These are phyloP conservation scores for Xiphias gladius DNA, from an alignment of 2,113 vertebrate species.

Conservation along the genomic window DNA sequence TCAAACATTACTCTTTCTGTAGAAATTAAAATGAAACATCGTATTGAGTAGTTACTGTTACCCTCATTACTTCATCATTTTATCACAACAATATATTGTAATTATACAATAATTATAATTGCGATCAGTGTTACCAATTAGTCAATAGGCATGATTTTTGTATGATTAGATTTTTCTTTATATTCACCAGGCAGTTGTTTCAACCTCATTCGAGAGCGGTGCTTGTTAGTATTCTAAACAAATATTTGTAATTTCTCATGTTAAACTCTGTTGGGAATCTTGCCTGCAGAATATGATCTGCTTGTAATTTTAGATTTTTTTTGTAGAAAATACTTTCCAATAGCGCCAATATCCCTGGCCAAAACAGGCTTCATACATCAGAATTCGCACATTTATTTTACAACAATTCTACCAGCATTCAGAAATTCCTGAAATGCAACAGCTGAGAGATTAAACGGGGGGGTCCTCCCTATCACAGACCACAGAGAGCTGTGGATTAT, in stretches of 20 bases:
- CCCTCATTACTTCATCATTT: too few species aligned
- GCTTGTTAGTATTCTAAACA: slow-evolving; percentile 5
- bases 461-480: neutral
- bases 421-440: neutral
- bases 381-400: neutral
- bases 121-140: too few species aligned
- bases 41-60: neutral
- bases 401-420: neutral
- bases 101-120: too few species aligned
- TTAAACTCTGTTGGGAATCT: neutral
- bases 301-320: neutral
- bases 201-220: neutral
- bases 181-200: neutral
- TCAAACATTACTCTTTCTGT: neutral
- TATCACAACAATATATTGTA: neutral
- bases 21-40: neutral
- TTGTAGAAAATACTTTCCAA: neutral
- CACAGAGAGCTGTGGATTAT: slow-evolving; percentile 9
- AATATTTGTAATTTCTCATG: neutral
- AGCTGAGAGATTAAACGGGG: slow-evolving; percentile 7
- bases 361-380: neutral
- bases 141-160: neutral
- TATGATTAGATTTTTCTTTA: neutral
- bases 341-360: neutral
- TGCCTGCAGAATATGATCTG: neutral